These are phyloP conservation scores for Staurois parvus DNA, from an alignment of 2,797 vertebrate genomes.

Conservation along the genomic window DNA sequence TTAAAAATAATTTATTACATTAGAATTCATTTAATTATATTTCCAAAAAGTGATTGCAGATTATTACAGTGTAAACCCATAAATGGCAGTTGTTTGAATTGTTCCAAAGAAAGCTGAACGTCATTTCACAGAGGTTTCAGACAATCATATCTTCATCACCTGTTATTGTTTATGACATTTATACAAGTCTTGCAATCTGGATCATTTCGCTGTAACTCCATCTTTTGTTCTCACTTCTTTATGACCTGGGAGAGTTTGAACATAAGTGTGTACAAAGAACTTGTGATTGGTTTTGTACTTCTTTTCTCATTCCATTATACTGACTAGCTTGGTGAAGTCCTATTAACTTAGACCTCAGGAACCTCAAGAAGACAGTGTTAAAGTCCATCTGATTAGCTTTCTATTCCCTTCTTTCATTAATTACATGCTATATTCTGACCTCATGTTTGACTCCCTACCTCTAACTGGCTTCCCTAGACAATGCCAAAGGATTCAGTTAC, in stretches of 20 bases:
- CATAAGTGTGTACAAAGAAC: conserved; percentile 4
- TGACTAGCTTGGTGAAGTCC: conserved; percentile 26
- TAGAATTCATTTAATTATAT: too few species aligned
- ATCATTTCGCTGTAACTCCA: conserved; percentile 2
- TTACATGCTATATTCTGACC: conserved; percentile 41
- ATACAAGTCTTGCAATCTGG: not conserved
- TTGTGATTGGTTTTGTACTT: conserved; percentile 16
- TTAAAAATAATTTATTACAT: not conserved
- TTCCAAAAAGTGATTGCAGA: too few species aligned
- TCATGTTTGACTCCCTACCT: conserved; percentile 25
- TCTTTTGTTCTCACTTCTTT: not conserved
- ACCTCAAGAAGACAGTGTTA: conserved; percentile 33
- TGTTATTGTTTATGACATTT: not conserved
- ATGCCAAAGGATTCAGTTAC: conserved; percentile 45
- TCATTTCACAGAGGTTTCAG: too few species aligned
- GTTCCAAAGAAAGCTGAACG: too few species aligned
- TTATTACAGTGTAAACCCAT: too few species aligned
- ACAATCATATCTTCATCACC: too few species aligned
- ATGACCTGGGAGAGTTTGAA: not conserved
- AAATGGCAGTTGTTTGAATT: too few species aligned
- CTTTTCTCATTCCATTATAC: conserved; percentile 17
- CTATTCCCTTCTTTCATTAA: conserved; percentile 49
- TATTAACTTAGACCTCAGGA: conserved; percentile 26
- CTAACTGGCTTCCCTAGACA: conserved; percentile 54
- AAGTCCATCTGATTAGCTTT: conserved; percentile 25